Conservation (phyloP, 2,888 invertebrate genomes). For the Microctonus brassicae region DNA sequence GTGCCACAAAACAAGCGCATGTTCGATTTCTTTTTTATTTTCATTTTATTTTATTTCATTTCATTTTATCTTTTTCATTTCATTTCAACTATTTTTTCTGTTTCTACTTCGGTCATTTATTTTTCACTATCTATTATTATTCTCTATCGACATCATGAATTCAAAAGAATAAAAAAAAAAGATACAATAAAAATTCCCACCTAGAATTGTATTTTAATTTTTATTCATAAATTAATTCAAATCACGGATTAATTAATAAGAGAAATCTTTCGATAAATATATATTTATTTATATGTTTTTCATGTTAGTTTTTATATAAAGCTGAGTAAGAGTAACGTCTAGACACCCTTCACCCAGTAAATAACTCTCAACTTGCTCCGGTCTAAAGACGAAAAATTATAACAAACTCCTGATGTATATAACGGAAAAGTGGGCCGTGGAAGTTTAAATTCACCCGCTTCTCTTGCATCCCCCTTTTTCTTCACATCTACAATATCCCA, state of each 20-base stretch:
- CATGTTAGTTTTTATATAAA: too few relatives aligned
- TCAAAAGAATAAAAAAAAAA: not conserved
- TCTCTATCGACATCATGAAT: not conserved
- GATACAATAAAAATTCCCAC: slow-evolving; percentile 47
- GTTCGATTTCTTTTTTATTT: not conserved
- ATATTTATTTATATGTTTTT: not conserved
- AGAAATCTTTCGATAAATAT: slow-evolving; percentile 9
- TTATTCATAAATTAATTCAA: slow-evolving; percentile 53
- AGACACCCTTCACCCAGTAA: slow-evolving; percentile 60
- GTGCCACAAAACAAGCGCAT: slow-evolving; percentile 9
- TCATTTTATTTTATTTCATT: not conserved
- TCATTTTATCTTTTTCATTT: not conserved
- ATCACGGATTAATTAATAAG: slow-evolving; percentile 52
- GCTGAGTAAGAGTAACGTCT: slow-evolving; percentile 53
- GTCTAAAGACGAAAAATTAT: slow-evolving; percentile 66
- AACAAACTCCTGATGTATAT: slow-evolving; percentile 54
- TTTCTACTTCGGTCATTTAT: not conserved
- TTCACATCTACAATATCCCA: slow-evolving; percentile 38
- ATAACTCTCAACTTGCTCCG: slow-evolving; percentile 67
- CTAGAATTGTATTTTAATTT: slow-evolving; percentile 48
- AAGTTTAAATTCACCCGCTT: slow-evolving; percentile 55
- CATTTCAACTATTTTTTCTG: not conserved
- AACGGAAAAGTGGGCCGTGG: slow-evolving; percentile 54
- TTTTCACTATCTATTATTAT: not conserved
- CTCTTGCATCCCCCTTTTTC: slow-evolving; percentile 32